These are phyloP conservation scores for Drosophila obscura DNA, from an alignment of 1,140 invertebrate genomes.

Conservation along the genomic window DNA sequence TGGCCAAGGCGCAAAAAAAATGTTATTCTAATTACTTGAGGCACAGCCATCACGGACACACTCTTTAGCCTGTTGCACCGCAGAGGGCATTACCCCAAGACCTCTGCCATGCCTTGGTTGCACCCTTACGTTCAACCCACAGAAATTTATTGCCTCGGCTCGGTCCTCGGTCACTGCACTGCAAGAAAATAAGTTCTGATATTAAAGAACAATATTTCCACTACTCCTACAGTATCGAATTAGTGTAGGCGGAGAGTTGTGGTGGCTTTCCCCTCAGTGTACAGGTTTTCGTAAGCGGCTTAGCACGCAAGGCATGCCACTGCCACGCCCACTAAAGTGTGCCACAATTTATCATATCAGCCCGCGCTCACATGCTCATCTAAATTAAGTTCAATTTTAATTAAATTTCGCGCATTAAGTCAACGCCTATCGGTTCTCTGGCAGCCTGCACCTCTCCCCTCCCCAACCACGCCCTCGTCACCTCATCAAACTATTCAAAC, in stretches of 20 bases:
- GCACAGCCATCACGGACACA: not conserved
- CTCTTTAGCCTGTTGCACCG: slow-evolving; percentile 3
- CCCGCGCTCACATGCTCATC: slow-evolving; percentile 47
- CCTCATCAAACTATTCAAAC: slow-evolving; percentile 12
- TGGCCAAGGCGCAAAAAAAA: slow-evolving; percentile 1
- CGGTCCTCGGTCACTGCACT: too few species aligned
- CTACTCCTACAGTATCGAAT: not conserved
- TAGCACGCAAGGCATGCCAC: slow-evolving; percentile 44
- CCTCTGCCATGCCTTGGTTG: not conserved
- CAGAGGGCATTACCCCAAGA: slow-evolving; percentile 1
- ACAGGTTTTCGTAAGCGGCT: slow-evolving; percentile 58
- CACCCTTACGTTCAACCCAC: too few species aligned
- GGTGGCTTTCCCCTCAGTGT: slow-evolving; percentile 17
- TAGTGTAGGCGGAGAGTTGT: not conserved
- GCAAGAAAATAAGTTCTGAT: too few species aligned
- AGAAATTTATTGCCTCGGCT: too few species aligned
- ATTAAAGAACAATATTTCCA: not conserved
- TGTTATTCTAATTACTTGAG: slow-evolving; percentile 3
- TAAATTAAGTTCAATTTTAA: slow-evolving; percentile 74
- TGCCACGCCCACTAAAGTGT: slow-evolving; percentile 12
- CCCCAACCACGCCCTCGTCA: not conserved
- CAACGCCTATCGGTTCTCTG: slow-evolving; percentile 26
- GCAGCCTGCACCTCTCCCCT: not conserved
- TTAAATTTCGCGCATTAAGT: slow-evolving; percentile 72
- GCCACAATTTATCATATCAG: slow-evolving; percentile 35